A percentile compares a stretch with the other conserved stretches of the same genome.
Evolutionary conservation across 2,113 vertebrate species (phyloP).

Genomic region (Piaya cayana): DNA sequence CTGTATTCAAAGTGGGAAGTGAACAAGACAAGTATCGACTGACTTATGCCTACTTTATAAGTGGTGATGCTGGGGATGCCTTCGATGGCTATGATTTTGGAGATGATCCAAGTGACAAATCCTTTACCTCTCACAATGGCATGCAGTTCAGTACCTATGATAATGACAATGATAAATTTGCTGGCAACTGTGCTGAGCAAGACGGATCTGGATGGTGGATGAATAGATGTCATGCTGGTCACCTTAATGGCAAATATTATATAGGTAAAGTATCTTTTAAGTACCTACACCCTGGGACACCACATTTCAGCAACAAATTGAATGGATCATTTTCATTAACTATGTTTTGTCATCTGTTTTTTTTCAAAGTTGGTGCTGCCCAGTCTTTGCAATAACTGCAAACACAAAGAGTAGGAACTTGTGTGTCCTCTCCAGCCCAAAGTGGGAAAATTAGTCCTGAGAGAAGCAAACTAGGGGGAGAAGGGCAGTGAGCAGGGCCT

Average conservation of each 20-base stretch:
- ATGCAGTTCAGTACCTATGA: conserved; percentile 92
- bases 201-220: conserved; percentile 99
- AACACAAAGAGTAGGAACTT: not conserved
- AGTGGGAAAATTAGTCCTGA: not conserved
- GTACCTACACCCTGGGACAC: not conserved
- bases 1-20: conserved; percentile 81
- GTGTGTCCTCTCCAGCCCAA: not conserved
- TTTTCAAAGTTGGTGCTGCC: not conserved
- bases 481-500: not conserved
- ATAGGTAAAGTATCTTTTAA: conserved; percentile 60
- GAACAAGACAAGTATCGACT: conserved; percentile 89
- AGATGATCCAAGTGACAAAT: conserved; percentile 88
- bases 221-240: conserved; percentile 94
- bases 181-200: conserved; percentile 88
- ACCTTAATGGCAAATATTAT: conserved; percentile 95
- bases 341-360: not conserved
- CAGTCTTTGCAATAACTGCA: not conserved
- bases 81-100: conserved; percentile 90
- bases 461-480: not conserved
- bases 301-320: not conserved
- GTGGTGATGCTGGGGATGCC: conserved; percentile 90
- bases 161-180: conserved; percentile 88
- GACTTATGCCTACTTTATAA: conserved; percentile 83
- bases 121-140: conserved; percentile 89
- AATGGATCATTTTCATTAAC: not conserved